Evolutionary conservation across 2,113 vertebrate genomes (phyloP).

Genomic region (Bos indicus): DNA sequence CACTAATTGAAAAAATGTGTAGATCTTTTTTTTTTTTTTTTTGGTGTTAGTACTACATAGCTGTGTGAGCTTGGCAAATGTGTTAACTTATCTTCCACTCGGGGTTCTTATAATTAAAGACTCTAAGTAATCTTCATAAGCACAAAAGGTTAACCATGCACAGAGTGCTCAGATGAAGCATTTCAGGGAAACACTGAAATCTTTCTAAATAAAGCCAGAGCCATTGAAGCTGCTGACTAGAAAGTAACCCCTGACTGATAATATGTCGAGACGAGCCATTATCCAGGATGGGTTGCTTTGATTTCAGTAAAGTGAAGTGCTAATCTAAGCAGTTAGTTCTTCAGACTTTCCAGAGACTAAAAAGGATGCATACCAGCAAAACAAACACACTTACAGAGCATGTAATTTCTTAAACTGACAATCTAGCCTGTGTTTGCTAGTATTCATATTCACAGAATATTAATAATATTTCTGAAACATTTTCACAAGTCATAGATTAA

Average conservation of each 20-base stretch:
- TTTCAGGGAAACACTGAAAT: slow-evolving; percentile 30
- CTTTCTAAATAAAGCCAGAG: slow-evolving; percentile 44
- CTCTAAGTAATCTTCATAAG: slow-evolving; percentile 42
- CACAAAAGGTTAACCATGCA: slow-evolving; percentile 38
- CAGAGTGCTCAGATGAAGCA: not conserved
- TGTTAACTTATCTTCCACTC: slow-evolving; percentile 43
- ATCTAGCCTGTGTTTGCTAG: not conserved
- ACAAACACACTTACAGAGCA: not conserved
- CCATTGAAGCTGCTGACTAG: slow-evolving; percentile 21
- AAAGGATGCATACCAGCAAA: not conserved
- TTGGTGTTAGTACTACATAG: not conserved
- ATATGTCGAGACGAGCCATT: slow-evolving; percentile 54
- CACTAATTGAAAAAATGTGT: not conserved
- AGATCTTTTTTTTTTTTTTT: not conserved
- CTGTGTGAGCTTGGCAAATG: not conserved
- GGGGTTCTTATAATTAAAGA: slow-evolving; percentile 45
- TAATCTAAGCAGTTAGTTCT: slow-evolving; percentile 45
- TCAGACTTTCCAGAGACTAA: not conserved
- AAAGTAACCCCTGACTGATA: slow-evolving; percentile 44
- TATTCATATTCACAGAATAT: not conserved
- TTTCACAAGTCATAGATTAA: not conserved
- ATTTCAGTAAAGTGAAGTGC: slow-evolving; percentile 36
- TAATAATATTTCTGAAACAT: not conserved
- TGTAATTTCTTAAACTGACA: not conserved
- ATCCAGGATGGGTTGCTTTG: slow-evolving; percentile 31